Evolutionary conservation across 2,888 invertebrate species (phyloP).

Genomic region (Catocala nupta): DNA sequence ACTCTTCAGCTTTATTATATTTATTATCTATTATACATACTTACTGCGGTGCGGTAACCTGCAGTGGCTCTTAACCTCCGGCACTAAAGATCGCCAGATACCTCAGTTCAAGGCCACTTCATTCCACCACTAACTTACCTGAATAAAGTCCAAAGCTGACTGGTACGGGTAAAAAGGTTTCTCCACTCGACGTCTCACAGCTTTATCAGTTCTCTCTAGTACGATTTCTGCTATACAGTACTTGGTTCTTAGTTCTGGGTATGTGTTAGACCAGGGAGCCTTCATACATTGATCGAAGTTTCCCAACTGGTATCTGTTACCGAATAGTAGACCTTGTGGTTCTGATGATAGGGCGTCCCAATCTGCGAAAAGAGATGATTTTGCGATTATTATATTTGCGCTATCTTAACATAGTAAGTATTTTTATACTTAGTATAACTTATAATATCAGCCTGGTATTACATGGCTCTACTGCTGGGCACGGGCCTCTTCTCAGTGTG

Average conservation of each 20-base stretch:
- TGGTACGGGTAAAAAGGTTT: conserved; percentile 72
- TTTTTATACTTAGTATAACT: too few species aligned
- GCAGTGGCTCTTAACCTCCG: too few species aligned
- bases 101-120: too few species aligned
- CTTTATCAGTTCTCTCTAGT: conserved; percentile 69
- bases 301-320: conserved; percentile 87
- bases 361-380: conserved; percentile 68
- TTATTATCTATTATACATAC: too few species aligned
- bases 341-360: conserved; percentile 89
- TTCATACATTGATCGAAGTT: conserved; percentile 88
- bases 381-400: too few species aligned
- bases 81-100: too few species aligned
- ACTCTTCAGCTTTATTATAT: too few species aligned
- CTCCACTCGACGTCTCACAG: conserved; percentile 55
- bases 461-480: too few species aligned
- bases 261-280: conserved; percentile 67
- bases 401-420: too few species aligned
- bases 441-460: too few species aligned
- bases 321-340: conserved; percentile 85
- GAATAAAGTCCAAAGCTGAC: conserved; percentile 78
- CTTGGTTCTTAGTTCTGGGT: conserved; percentile 72
- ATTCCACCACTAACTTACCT: conserved; percentile 59
- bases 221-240: conserved; percentile 84
- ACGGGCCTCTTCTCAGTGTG: too few species aligned
- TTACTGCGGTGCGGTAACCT: too few species aligned